A percentile compares a stretch with the other conserved stretches of the same genome.
Conservation (phyloP, 2,888 invertebrate genomes). For the Serrognathus titanus region DNA sequence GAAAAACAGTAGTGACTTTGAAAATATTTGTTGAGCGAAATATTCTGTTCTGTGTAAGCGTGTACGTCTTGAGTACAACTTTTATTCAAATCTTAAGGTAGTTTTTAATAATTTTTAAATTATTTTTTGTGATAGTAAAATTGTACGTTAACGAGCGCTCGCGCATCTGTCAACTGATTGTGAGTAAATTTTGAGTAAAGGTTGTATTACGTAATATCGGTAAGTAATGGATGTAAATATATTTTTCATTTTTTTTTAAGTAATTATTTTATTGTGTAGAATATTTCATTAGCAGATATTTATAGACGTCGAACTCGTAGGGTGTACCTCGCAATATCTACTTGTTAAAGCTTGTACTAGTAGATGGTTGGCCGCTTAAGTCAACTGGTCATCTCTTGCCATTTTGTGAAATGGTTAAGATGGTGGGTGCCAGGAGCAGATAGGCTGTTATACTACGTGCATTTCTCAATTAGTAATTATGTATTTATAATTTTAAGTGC, state of each 20-base stretch:
- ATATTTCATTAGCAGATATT: slow-evolving; percentile 22
- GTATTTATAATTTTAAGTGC: slow-evolving; percentile 37
- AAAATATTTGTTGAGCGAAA: slow-evolving; percentile 19
- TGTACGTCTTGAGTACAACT: slow-evolving; percentile 8
- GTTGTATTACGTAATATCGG: slow-evolving; percentile 6
- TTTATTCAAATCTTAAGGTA: slow-evolving; percentile 4
- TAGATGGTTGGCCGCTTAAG: slow-evolving; percentile 39
- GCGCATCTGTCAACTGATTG: neutral
- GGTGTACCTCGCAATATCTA: slow-evolving; percentile 45
- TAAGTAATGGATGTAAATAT: slow-evolving; percentile 7
- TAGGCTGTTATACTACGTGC: slow-evolving; percentile 46
- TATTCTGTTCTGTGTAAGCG: slow-evolving; percentile 2
- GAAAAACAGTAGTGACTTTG: slow-evolving; percentile 22
- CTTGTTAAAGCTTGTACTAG: slow-evolving; percentile 34
- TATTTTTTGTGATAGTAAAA: slow-evolving; percentile 11
- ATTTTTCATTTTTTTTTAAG: slow-evolving; percentile 5
- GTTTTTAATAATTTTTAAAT: slow-evolving; percentile 3
- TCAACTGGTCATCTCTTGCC: slow-evolving; percentile 43
- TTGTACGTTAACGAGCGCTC: slow-evolving; percentile 4
- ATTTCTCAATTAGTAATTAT: slow-evolving; percentile 30
- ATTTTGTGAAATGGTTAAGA: slow-evolving; percentile 45
- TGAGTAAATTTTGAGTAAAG: slow-evolving; percentile 4
- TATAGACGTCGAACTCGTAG: slow-evolving; percentile 29
- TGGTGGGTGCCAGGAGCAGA: slow-evolving; percentile 31
- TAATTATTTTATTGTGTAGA: slow-evolving; percentile 5